phyloP scores from a whole-genome alignment of 2,888 invertebrate genomes.

The Carterocephalus palaemon region DNA sequence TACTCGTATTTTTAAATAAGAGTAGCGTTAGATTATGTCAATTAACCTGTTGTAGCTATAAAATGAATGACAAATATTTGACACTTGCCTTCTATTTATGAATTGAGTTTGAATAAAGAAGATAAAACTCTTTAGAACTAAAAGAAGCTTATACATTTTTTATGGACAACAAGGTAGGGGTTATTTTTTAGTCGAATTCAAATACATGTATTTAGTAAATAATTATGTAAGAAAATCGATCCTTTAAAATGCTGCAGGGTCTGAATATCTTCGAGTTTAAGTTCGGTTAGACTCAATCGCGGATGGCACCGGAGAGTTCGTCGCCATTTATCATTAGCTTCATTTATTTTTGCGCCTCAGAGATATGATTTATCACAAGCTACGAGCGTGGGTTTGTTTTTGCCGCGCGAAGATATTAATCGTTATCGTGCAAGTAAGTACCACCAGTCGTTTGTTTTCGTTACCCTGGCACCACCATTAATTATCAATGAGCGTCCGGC shows the following conservation, averaged over 20 bases:
- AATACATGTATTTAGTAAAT: no score
- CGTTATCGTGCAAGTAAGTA: slow-evolving; percentile 74
- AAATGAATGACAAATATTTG: slow-evolving; percentile 53
- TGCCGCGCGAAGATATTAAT: slow-evolving; percentile 76
- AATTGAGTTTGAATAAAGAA: no score
- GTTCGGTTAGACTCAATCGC: slow-evolving; percentile 62
- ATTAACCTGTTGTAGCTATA: no score
- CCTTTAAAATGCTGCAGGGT: slow-evolving; percentile 38
- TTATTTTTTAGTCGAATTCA: no score
- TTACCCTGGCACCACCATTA: slow-evolving; percentile 74
- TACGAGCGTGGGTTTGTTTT: slow-evolving; percentile 73
- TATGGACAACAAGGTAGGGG: no score
- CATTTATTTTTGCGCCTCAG: slow-evolving; percentile 77
- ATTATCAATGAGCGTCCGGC: slow-evolving; percentile 78
- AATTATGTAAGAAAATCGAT: no score
- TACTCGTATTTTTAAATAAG: no score
- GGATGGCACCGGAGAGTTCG: slow-evolving; percentile 56
- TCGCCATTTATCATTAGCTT: slow-evolving; percentile 76
- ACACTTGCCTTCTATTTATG: no score
- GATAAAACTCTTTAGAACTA: no score
- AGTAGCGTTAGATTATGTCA: no score
- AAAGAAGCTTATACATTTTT: no score
- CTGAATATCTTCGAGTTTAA: slow-evolving; percentile 41
- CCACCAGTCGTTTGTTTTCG: slow-evolving; percentile 76
- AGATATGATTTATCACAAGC: slow-evolving; percentile 77